These are phyloP conservation scores for Girardia tigrina DNA, from an alignment of 2,888 invertebrate species.

Conservation along the genomic window DNA sequence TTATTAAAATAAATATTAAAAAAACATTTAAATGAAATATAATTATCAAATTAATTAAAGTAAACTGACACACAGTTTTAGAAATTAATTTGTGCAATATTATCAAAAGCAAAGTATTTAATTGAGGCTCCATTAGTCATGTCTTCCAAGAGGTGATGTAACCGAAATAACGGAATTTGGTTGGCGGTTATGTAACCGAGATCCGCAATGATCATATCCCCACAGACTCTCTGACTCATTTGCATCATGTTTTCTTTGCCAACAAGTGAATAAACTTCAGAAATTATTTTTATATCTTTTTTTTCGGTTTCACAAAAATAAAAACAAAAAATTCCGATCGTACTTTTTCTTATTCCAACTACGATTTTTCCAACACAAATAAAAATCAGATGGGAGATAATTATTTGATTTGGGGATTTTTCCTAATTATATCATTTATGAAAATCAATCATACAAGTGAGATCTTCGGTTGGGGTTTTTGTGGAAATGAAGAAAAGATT, in stretches of 20 bases:
- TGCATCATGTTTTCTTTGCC: background rate
- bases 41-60: too few relatives aligned
- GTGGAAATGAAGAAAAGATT: too few relatives aligned
- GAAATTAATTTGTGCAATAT: too few relatives aligned
- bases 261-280: background rate
- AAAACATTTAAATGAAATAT: too few relatives aligned
- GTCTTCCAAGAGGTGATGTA: background rate
- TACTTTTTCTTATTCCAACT: background rate
- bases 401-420: background rate
- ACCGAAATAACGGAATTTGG: background rate
- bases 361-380: background rate
- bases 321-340: background rate
- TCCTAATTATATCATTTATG: background rate
- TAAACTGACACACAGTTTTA: too few relatives aligned
- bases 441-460: background rate
- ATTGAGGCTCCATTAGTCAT: constrained; percentile 17
- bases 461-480: background rate
- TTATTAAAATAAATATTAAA: too few relatives aligned
- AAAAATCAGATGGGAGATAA: too few relatives aligned
- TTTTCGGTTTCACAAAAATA: background rate
- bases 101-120: too few relatives aligned
- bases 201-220: constrained; percentile 5
- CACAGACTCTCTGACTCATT: constrained; percentile 17
- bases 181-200: background rate
- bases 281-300: background rate